Evolutionary conservation across 2,113 vertebrate genomes (phyloP), one percentile per base, ranked within the genome.

Genomic region (Cnemophilus loriae): DNA sequence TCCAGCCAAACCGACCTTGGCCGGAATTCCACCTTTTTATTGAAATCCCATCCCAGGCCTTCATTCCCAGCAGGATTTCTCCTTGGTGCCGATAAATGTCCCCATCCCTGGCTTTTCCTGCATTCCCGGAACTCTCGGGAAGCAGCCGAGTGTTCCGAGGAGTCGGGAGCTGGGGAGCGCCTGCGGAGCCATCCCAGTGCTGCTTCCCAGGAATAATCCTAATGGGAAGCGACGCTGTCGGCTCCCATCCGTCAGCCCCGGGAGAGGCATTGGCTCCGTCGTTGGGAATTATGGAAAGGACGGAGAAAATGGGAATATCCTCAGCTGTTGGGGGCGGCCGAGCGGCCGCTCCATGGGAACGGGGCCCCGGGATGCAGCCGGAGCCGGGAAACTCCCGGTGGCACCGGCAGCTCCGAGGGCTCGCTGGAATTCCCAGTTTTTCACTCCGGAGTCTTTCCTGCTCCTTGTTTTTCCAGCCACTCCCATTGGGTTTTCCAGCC

Each of bases 361-460:
- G 16, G 26, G 4, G 55, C 3, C 0, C 8, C 1, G 13, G 65
- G 82, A 10, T 23, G 55, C 27, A 0, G 41, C n/a, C 4, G 16
- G 65, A 6, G 53, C 42, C 8, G 3, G 71, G 67, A 11, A 46
- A 18, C 16, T 4, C 71, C 91, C 18, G 7, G 3, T 21, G 70
- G 30, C 39, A 15, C 47, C 4, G 5, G 4, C 33, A 53, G 60
- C 56, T 70, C 65, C 1, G 3, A 8, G 21, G 39, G 61, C 42
- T 7, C 2, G 0, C 10, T 5, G 3, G 8, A 47, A 5, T 26
- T 6, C 11, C 3, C 9, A 2, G 13, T 27, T 13, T 53, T 33
- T n/a, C 49, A 1, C 47, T 19, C 0, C 0, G 10, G 16, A 4
- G 2, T 5, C 7, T 44, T 37, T 26, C 30, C 41, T 3, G 4